Evolutionary conservation across 2,888 invertebrate species (phyloP).

Genomic region (Lumbricus terrestris): DNA sequence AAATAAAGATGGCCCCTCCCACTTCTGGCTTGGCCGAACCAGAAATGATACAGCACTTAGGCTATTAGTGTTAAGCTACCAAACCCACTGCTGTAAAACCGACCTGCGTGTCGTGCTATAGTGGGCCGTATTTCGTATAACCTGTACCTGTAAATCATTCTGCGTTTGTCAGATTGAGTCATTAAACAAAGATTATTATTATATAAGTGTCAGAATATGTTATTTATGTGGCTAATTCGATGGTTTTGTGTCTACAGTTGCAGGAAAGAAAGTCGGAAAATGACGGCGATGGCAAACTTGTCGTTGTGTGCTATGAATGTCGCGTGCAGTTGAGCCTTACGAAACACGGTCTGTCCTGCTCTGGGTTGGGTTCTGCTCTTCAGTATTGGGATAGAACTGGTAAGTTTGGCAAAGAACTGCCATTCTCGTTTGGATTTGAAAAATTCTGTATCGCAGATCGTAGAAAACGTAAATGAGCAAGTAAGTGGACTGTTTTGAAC

Average conservation of each 20-base stretch:
- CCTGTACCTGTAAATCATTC: too few relatives aligned
- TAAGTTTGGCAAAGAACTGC: not conserved
- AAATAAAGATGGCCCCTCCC: too few relatives aligned
- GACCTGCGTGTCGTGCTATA: too few relatives aligned
- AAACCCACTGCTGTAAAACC: too few relatives aligned
- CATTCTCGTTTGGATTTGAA: not conserved
- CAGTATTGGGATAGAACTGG: constrained; percentile 8
- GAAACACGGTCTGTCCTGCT: not conserved
- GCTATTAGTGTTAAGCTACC: too few relatives aligned
- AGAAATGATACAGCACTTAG: too few relatives aligned
- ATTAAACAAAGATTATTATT: too few relatives aligned
- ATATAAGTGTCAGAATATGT: not conserved
- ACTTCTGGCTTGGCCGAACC: too few relatives aligned
- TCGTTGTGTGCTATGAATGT: not conserved
- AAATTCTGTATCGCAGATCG: not conserved
- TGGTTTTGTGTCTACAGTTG: constrained; percentile 3
- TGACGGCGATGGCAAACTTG: not conserved
- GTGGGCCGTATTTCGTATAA: too few relatives aligned
- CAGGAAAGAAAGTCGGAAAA: not conserved
- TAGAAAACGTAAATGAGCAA: not conserved
- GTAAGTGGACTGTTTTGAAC: not conserved
- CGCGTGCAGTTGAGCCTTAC: not conserved
- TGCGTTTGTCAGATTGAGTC: too few relatives aligned
- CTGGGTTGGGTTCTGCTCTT: not conserved
- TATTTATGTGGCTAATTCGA: not conserved